Percentiles rank a stretch among this genome's conserved stretches.
Evolutionary conservation across 1,140 invertebrate genomes (phyloP).

Genomic region (Trichomalopsis sarcophagae): DNA sequence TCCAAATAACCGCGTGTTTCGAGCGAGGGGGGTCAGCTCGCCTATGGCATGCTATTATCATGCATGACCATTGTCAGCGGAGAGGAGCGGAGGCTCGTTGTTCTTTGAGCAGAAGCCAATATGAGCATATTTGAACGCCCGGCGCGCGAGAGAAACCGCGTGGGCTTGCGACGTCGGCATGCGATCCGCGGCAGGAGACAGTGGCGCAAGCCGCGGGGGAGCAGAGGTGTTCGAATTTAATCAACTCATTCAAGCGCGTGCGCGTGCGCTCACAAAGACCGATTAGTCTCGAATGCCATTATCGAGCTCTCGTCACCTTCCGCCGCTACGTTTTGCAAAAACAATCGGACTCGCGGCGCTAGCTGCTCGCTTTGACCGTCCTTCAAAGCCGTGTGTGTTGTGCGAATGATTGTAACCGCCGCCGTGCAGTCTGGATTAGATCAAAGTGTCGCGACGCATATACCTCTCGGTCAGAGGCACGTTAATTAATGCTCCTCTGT

Average conservation of each 20-base stretch:
- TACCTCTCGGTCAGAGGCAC: constrained; percentile 30
- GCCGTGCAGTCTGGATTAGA: constrained; percentile 24
- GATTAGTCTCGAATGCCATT: constrained; percentile 51
- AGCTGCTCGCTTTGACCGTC: not conserved
- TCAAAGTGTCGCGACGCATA: constrained; percentile 40
- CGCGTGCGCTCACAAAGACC: constrained; percentile 40
- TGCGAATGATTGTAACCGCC: not conserved
- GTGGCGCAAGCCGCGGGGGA: not conserved
- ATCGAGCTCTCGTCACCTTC: constrained; percentile 16
- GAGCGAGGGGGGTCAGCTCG: not conserved
- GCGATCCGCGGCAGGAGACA: not conserved
- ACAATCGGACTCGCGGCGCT: constrained; percentile 52
- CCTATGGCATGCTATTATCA: constrained; percentile 41
- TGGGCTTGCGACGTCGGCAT: not conserved
- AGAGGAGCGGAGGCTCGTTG: not conserved
- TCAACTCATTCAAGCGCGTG: constrained; percentile 42
- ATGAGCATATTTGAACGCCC: constrained; percentile 49
- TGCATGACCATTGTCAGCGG: constrained; percentile 35
- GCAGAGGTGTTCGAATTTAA: constrained; percentile 47
- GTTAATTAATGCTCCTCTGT: constrained; percentile 47
- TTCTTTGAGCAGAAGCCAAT: constrained; percentile 44
- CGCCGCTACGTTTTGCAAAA: constrained; percentile 47
- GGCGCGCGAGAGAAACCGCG: not conserved
- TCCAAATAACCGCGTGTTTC: constrained; percentile 12
- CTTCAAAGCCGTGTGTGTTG: not conserved